Evolutionary conservation across 2,888 invertebrate species (phyloP).

Genomic region (Dascillus cervinus): DNA sequence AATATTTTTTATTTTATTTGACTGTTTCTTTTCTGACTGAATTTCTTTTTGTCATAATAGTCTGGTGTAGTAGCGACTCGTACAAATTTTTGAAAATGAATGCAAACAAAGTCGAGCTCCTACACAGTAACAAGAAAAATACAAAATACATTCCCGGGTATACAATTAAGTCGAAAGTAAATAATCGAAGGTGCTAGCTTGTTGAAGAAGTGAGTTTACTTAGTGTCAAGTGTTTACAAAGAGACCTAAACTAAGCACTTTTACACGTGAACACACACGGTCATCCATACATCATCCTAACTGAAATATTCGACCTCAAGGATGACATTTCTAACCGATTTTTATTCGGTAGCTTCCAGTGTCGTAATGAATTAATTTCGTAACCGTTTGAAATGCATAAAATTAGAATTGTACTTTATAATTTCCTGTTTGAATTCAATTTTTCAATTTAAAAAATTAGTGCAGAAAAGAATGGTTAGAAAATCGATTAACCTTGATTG

Average conservation of each 20-base stretch:
- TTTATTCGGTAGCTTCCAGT: constrained; percentile 6
- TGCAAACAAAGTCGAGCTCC: constrained; percentile 6
- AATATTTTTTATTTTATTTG: no score
- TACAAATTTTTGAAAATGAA: not conserved
- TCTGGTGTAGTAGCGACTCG: no score
- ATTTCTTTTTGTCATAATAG: no score
- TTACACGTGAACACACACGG: constrained; percentile 9
- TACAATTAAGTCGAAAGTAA: constrained; percentile 17
- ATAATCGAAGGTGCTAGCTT: constrained; percentile 13
- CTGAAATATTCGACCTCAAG: constrained; percentile 10
- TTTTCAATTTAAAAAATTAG: constrained; percentile 27
- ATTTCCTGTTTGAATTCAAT: constrained; percentile 7
- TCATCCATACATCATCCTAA: constrained; percentile 3
- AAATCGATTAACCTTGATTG: no score
- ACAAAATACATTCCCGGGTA: constrained; percentile 13
- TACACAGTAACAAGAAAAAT: constrained; percentile 7
- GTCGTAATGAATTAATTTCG: not conserved
- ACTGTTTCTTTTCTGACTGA: no score
- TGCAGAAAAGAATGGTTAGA: no score
- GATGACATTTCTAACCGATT: constrained; percentile 4
- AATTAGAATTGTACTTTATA: not conserved
- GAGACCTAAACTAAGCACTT: constrained; percentile 11
- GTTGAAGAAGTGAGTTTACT: constrained; percentile 13
- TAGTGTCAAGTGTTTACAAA: constrained; percentile 11
- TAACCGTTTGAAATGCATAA: not conserved